Conservation (phyloP, 64 coral and sea anemone species). For the Catalaphyllia jardinei region DNA sequence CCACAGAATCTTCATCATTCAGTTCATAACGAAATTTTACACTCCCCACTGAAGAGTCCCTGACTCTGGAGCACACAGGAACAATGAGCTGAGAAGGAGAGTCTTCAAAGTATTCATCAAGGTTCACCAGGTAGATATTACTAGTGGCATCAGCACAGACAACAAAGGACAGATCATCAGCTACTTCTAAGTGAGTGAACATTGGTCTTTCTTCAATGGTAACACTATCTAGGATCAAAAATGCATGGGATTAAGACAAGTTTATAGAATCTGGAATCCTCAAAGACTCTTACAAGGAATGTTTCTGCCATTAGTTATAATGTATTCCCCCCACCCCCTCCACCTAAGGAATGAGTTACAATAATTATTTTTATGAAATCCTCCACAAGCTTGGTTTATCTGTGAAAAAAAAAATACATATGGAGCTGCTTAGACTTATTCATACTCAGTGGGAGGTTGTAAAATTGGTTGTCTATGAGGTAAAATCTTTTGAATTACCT, state of each 20-base stretch:
- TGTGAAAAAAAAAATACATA: too few relatives aligned
- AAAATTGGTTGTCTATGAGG: too few relatives aligned
- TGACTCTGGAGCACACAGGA: not conserved
- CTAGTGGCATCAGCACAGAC: constrained; percentile 53
- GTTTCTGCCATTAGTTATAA: too few relatives aligned
- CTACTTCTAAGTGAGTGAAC: constrained; percentile 56
- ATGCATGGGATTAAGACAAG: not conserved
- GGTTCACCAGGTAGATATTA: constrained; percentile 70
- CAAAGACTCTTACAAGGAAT: not conserved
- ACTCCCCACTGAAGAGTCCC: not conserved
- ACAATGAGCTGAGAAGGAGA: constrained; percentile 49
- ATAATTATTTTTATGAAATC: too few relatives aligned
- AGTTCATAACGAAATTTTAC: constrained; percentile 64
- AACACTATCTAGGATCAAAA: constrained; percentile 32
- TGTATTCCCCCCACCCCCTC: too few relatives aligned
- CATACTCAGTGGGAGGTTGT: too few relatives aligned
- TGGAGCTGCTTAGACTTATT: too few relatives aligned
- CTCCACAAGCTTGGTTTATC: too few relatives aligned
- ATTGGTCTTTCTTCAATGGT: constrained; percentile 3
- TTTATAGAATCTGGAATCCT: not conserved
- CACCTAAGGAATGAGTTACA: too few relatives aligned
- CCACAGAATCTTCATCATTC: constrained; percentile 74
- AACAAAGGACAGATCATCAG: constrained; percentile 72
- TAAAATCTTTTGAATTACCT: too few relatives aligned
- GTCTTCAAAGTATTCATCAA: constrained; percentile 79